These are phyloP conservation scores for Argyresthia albistria DNA, from an alignment of 2,888 invertebrate species.

Conservation along the genomic window DNA sequence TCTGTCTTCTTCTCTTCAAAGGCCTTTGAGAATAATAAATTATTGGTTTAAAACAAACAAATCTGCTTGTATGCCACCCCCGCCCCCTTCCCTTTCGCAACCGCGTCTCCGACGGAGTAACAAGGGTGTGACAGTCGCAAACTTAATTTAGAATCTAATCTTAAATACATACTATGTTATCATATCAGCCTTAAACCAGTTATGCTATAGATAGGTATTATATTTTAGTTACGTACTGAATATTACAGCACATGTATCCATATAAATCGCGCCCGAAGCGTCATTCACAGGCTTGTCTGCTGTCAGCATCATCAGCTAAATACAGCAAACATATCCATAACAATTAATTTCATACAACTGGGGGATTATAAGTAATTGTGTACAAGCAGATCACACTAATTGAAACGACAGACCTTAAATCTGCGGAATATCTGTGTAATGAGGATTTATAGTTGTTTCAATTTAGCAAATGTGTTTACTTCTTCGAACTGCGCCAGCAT, in stretches of 20 bases:
- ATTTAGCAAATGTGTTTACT: slow-evolving; percentile 12
- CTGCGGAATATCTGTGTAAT: slow-evolving; percentile 16
- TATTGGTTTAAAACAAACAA: slow-evolving; percentile 25
- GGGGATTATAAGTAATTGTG: not conserved
- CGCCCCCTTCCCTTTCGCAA: no score
- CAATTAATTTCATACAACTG: not conserved
- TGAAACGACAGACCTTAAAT: slow-evolving; percentile 1
- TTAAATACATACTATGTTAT: no score
- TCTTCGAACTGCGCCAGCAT: not conserved
- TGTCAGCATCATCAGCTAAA: slow-evolving; percentile 2
- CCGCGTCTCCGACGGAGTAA: slow-evolving; percentile 14
- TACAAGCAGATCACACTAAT: not conserved
- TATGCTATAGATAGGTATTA: no score
- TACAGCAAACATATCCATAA: not conserved
- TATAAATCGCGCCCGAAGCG: no score
- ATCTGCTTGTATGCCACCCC: not conserved
- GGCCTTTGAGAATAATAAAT: slow-evolving; percentile 24
- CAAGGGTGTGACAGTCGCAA: slow-evolving; percentile 44
- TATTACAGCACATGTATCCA: no score
- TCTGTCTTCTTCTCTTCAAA: not conserved
- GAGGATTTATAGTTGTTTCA: slow-evolving; percentile 25
- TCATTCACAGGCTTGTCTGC: no score
- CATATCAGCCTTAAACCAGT: no score
- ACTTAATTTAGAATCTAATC: slow-evolving; percentile 41
- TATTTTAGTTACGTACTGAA: no score